A percentile compares a stretch with the other conserved stretches of the same genome.
These are phyloP conservation scores for Melitaea athalia DNA, from an alignment of 2,888 invertebrate species.

Conservation along the genomic window DNA sequence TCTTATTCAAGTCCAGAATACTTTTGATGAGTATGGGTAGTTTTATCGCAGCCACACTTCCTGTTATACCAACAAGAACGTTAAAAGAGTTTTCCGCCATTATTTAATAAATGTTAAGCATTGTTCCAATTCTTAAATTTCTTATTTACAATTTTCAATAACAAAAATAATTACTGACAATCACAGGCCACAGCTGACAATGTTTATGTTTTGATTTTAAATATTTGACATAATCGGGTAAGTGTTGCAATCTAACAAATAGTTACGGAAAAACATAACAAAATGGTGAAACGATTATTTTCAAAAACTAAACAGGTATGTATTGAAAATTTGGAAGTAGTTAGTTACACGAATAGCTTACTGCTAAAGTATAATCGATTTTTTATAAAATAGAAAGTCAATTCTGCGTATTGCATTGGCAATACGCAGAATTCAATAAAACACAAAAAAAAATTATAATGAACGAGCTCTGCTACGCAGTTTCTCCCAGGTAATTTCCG, in stretches of 20 bases:
- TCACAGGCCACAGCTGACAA: neutral
- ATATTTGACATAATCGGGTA: neutral
- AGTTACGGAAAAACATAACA: neutral
- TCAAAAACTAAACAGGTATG: neutral
- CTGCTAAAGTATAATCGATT: too few species aligned
- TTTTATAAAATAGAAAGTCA: too few species aligned
- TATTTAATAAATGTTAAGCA: neutral
- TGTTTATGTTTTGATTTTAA: neutral
- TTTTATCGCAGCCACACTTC: slow-evolving; percentile 98
- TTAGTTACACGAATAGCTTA: neutral
- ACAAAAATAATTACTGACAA: neutral
- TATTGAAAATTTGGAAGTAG: neutral
- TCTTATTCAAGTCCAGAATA: slow-evolving; percentile 52
- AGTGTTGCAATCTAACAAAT: neutral
- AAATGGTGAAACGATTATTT: neutral
- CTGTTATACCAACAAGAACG: slow-evolving; percentile 94
- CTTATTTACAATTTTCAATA: neutral
- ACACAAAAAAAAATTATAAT: too few species aligned
- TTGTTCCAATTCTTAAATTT: too few species aligned
- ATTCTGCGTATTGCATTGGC: too few species aligned
- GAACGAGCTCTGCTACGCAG: too few species aligned
- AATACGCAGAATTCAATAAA: too few species aligned
- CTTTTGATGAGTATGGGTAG: slow-evolving; percentile 86
- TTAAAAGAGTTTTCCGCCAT: slow-evolving; percentile 71
- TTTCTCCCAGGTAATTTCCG: too few species aligned